phyloP scores from a whole-genome alignment of 2,888 invertebrate species.

The Quadroppia sp. region DNA sequence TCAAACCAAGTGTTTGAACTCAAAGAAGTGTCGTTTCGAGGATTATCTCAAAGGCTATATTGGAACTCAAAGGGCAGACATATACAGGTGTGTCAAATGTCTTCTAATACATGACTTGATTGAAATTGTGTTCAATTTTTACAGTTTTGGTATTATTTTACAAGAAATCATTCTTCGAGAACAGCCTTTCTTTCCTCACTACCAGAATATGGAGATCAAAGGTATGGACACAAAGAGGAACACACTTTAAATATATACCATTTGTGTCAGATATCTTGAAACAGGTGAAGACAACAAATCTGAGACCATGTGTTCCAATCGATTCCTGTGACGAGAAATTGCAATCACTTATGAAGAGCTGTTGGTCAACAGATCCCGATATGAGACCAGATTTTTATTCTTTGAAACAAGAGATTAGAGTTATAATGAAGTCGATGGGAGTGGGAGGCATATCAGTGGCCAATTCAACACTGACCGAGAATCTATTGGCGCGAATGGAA shows the following conservation, averaged over 20 bases:
- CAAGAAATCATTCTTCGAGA: conserved; percentile 75
- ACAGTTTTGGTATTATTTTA: conserved; percentile 82
- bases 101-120: not conserved
- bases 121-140: conserved; percentile 52
- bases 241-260: no score
- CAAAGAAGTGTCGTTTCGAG: conserved; percentile 20
- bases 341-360: conserved; percentile 62
- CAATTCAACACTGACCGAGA: conserved; percentile 80
- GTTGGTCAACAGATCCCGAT: conserved; percentile 43
- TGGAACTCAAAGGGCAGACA: conserved; percentile 37
- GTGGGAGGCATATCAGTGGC: conserved; percentile 31
- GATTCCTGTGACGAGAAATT: conserved; percentile 65
- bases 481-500: conserved; percentile 97
- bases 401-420: conserved; percentile 42
- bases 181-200: conserved; percentile 56
- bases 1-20: not conserved
- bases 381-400: conserved; percentile 41
- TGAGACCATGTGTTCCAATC: conserved; percentile 63
- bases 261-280: conserved; percentile 63
- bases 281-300: conserved; percentile 68
- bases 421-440: conserved; percentile 31
- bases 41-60: conserved; percentile 21
- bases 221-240: no score
- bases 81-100: conserved; percentile 32
- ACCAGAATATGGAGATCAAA: conserved; percentile 18